Evolutionary conservation across 2,888 invertebrate genomes (phyloP).

Genomic region (Acrobasis repandana): DNA sequence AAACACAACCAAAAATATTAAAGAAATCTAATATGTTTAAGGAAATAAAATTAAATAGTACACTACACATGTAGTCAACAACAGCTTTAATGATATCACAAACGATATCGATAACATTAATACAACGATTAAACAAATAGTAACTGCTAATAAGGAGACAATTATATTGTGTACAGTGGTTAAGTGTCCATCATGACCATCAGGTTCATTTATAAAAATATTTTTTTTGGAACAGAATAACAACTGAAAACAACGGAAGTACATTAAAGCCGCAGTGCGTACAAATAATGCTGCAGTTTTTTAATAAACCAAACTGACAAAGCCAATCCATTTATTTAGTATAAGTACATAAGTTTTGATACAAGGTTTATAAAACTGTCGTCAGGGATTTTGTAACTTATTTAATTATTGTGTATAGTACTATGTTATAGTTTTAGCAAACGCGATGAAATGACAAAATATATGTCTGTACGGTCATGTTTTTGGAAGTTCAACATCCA

Average conservation of each 20-base stretch:
- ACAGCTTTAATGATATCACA: too few species aligned
- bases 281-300: conserved; percentile 13
- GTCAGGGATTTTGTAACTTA: too few species aligned
- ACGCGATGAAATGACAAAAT: neutral
- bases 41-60: neutral
- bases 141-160: neutral
- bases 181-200: neutral
- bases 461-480: neutral
- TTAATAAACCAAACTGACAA: neutral
- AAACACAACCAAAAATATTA: neutral
- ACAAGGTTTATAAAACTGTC: neutral
- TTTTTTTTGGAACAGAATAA: neutral
- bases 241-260: conserved; percentile 1
- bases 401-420: too few species aligned
- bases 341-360: neutral
- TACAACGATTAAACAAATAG: neutral
- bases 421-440: neutral
- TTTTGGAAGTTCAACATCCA: conserved; percentile 22
- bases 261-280: conserved; percentile 28
- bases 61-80: neutral
- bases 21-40: neutral
- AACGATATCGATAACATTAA: too few species aligned
- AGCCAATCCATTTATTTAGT: neutral
- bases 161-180: neutral
- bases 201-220: neutral